phyloP scores from a whole-genome alignment of 2,113 vertebrate genomes.

The Probosciger aterrimus region DNA sequence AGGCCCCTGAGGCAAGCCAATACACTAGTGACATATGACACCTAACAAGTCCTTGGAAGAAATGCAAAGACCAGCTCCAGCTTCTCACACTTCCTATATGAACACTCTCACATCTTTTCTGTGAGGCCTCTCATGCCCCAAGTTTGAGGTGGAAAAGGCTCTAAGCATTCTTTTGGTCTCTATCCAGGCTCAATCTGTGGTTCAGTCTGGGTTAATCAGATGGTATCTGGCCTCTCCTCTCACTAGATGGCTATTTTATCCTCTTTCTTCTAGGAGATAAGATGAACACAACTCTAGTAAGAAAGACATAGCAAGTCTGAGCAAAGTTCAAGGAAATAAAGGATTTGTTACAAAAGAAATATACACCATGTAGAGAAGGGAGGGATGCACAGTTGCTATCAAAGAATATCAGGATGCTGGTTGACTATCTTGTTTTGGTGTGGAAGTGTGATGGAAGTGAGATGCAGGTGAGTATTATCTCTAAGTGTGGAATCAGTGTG shows the following conservation, averaged over 20 bases:
- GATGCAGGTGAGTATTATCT: not conserved
- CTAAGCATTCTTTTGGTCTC: not conserved
- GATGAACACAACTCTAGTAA: not conserved
- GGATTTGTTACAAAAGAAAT: not conserved
- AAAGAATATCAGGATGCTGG: not conserved
- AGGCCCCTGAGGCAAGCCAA: not conserved
- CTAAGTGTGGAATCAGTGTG: not conserved
- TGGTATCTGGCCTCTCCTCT: not conserved
- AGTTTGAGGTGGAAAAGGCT: not conserved
- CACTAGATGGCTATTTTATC: not conserved
- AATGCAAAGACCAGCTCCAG: not conserved
- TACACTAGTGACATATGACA: not conserved
- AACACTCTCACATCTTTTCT: not conserved
- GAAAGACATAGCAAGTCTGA: not conserved
- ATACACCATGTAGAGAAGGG: not conserved
- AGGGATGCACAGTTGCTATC: not conserved
- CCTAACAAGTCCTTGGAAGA: not conserved
- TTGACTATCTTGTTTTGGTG: not conserved
- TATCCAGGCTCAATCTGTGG: not conserved
- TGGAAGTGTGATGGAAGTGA: not conserved
- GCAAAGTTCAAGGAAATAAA: not conserved
- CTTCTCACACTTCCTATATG: not conserved
- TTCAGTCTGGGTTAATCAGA: not conserved
- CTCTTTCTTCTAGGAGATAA: not conserved
- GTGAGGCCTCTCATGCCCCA: not conserved